Evolutionary conservation across 2,797 vertebrate genomes (phyloP).

Genomic region (Cichlasoma orientale): DNA sequence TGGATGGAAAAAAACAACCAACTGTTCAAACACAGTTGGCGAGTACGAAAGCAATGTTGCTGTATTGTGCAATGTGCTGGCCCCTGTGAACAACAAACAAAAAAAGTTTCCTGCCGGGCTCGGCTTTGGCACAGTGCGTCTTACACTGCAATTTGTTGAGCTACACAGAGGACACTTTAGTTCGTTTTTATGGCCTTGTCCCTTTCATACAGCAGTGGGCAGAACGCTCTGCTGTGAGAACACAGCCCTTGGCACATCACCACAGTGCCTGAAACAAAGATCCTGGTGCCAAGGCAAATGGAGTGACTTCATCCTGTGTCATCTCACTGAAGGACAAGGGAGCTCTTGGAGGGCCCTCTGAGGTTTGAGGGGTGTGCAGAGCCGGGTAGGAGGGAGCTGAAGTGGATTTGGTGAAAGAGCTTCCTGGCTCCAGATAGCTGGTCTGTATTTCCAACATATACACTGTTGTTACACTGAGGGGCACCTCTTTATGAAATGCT

Average conservation of each 20-base stretch:
- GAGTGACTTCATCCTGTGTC: slow-evolving; percentile 73
- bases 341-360: slow-evolving; percentile 24
- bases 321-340: slow-evolving; percentile 60
- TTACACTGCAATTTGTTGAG: slow-evolving; percentile 22
- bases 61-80: not conserved
- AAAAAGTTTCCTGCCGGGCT: not conserved
- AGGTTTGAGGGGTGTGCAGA: not conserved
- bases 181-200: slow-evolving; percentile 43
- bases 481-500: not conserved
- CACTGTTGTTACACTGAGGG: too few relatives aligned
- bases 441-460: not conserved
- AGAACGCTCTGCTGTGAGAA: slow-evolving; percentile 49
- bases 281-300: slow-evolving; percentile 58
- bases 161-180: slow-evolving; percentile 31
- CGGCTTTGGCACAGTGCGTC: not conserved
- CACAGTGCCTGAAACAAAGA: slow-evolving; percentile 40
- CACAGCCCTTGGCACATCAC: slow-evolving; percentile 54
- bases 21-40: not conserved
- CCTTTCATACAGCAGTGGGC: slow-evolving; percentile 37
- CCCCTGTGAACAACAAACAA: not conserved
- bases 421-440: slow-evolving; percentile 14
- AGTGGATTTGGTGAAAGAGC: slow-evolving; percentile 1
- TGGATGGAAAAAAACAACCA: not conserved
- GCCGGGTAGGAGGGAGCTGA: not conserved
- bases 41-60: not conserved